Base-by-base conservation (phyloP, 2,888 invertebrate species). In the Eupithecia vulgata region DNA sequence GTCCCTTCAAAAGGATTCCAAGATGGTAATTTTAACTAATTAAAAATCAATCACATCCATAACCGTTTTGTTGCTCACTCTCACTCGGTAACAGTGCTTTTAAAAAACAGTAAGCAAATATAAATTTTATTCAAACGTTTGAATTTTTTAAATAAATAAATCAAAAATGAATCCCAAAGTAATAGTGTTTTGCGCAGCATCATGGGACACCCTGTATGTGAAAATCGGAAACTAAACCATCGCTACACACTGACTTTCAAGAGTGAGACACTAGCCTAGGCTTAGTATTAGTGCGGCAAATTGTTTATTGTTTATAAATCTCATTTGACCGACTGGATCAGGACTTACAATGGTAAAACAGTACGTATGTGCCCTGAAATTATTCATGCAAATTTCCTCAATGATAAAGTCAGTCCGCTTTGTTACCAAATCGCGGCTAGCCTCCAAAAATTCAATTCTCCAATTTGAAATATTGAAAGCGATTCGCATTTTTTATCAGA, bases 311-410 rank as follows among this genome's bases (percentile, higher is more conserved):
- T 17, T 45, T 45, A 17, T 21, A 52, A 21, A 52, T 10, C 52
- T 52, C 21, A 10, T 1, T 35, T 5, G 34, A 21, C 12, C 21
- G n/a, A 35, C 64, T 64, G 64, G n/a, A n/a, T 64, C 35, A 21
- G 35, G 40, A 21, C 6, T 35, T 64, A 68, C 72, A 65, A 62
- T 66, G 74, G 64, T 80, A 78, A 81, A 84, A 82, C 83, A 80
- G 78, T 78, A n/a, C n/a, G 79, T 78, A 74, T 76, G 79, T 69
- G 82, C 76, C 81, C 84, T 83, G 75, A 84, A 87, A 87, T 87
- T 87, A 87, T 84, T 85, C 84, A 87, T 87, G 87, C 85, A 86
- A 87, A 87, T 86, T 83, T 76, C 73, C 69, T 74, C 79, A 83
- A 87, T 87, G 86, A 52, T 52, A 52, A 52, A 86, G 81, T 76